A percentile compares a stretch with the other conserved stretches of the same genome.
These are phyloP conservation scores for Gambusia affinis DNA, from an alignment of 2,113 vertebrate genomes.

Conservation along the genomic window DNA sequence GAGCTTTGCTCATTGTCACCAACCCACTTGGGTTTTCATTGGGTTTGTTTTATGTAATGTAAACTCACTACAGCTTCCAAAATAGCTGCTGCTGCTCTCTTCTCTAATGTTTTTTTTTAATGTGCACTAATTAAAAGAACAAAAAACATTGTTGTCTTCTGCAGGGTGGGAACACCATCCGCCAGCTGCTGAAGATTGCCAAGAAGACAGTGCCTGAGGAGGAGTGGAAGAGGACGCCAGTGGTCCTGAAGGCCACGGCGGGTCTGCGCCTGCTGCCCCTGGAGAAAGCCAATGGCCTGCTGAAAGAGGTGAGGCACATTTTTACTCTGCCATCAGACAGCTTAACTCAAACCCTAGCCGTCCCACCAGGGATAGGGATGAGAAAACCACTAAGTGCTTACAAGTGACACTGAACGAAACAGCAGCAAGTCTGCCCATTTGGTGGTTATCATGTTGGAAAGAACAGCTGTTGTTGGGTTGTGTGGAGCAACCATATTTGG, in stretches of 20 bases:
- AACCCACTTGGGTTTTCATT: too few species aligned
- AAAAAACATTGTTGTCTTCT: conserved; percentile 7
- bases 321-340: conserved; percentile 69
- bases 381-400: conserved; percentile 79
- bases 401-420: conserved; percentile 72
- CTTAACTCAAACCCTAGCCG: conserved; percentile 63
- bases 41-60: not conserved
- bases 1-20: not conserved
- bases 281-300: conserved; percentile 88
- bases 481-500: conserved; percentile 76
- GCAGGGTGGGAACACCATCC: conserved; percentile 90
- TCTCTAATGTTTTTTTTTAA: not conserved
- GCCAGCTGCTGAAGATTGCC: conserved; percentile 87
- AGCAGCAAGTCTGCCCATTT: conserved; percentile 66
- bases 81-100: not conserved
- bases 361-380: conserved; percentile 64
- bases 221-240: conserved; percentile 90
- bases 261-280: conserved; percentile 91
- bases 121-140: conserved; percentile 9
- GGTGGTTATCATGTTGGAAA: conserved; percentile 71
- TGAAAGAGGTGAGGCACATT: conserved; percentile 85
- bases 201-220: conserved; percentile 88
- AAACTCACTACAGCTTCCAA: not conserved
- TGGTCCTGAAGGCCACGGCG: conserved; percentile 95
- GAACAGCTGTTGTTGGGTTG: conserved; percentile 80